Percentiles rank a stretch among this genome's conserved stretches.
These are phyloP conservation scores for Tipula confusa DNA, from an alignment of 2,888 invertebrate genomes.

Conservation along the genomic window DNA sequence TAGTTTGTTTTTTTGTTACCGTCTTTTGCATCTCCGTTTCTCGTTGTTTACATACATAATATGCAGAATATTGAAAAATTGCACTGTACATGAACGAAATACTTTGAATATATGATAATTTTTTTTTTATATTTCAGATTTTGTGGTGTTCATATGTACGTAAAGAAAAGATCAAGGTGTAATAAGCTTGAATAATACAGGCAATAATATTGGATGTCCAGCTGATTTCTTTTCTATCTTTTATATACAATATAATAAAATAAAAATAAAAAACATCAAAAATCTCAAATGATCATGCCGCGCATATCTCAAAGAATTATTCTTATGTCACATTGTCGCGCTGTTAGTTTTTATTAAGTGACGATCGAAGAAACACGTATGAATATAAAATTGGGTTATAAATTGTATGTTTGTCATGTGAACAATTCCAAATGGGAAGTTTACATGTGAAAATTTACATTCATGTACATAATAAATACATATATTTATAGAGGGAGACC, in stretches of 20 bases:
- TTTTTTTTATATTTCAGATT: not conserved
- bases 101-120: not conserved
- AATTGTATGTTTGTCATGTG: not conserved
- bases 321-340: not conserved
- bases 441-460: not conserved
- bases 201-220: not conserved
- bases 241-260: not conserved
- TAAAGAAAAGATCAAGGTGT: constrained; percentile 5
- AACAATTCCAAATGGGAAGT: not conserved
- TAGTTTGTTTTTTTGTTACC: not conserved
- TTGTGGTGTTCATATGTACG: not conserved
- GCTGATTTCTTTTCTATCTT: not conserved
- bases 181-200: not conserved
- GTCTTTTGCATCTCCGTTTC: not conserved
- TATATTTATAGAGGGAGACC: not conserved
- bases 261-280: too few relatives aligned
- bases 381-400: not conserved
- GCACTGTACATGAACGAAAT: not conserved
- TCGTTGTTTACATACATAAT: not conserved
- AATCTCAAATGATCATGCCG: not conserved
- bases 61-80: not conserved
- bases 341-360: not conserved
- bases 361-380: constrained; percentile 3
- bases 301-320: not conserved
- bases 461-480: not conserved